These are phyloP conservation scores for Pterocles gutturalis DNA, from an alignment of 2,113 vertebrate genomes.

Conservation along the genomic window DNA sequence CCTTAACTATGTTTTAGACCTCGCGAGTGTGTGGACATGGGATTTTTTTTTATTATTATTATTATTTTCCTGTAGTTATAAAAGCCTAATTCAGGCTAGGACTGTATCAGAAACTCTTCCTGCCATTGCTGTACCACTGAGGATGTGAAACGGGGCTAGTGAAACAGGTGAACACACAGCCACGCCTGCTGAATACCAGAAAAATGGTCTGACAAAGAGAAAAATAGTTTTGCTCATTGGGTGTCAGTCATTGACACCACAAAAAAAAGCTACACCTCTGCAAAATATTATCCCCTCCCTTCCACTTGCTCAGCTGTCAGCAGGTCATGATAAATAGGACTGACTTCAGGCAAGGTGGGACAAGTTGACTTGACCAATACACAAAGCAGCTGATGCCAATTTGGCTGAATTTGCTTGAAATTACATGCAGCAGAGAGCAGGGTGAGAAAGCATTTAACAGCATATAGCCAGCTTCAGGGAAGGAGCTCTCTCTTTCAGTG, in stretches of 20 bases:
- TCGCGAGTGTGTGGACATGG: neutral
- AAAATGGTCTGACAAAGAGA: neutral
- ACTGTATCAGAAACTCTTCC: neutral
- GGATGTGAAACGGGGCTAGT: neutral
- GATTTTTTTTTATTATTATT: too few species aligned
- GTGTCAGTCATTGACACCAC: accelerated
- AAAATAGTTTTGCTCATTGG: neutral
- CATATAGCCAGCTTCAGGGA: neutral
- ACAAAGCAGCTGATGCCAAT: neutral
- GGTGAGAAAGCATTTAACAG: neutral
- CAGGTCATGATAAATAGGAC: neutral
- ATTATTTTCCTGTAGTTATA: neutral
- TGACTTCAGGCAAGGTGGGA: neutral
- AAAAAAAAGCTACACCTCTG: neutral
- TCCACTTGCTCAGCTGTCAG: neutral
- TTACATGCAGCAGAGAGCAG: neutral
- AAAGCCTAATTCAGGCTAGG: neutral
- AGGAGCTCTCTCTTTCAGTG: accelerated
- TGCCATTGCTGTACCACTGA: neutral
- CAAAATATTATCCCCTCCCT: neutral
- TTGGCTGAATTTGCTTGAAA: neutral
- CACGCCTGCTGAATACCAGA: neutral
- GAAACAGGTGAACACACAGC: neutral
- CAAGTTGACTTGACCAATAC: neutral
- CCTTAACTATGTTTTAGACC: neutral